Evolutionary conservation across 2,888 invertebrate genomes (phyloP), one percentile per base, ranked within the genome.

Genomic region (Uloborus plumipes): DNA sequence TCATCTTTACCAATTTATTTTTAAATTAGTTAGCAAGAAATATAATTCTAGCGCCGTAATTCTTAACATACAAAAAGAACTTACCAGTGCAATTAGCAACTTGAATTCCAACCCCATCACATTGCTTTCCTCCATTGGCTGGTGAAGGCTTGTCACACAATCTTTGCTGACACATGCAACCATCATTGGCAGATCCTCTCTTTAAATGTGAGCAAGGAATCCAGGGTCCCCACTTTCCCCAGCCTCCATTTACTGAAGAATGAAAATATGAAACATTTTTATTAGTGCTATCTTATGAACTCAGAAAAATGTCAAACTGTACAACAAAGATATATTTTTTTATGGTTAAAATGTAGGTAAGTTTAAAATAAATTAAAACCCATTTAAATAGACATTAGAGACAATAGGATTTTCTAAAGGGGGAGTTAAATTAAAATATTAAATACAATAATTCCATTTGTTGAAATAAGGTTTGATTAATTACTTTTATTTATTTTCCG

Each of bases 161-260:
- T 4, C 97, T 91, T 0, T 92, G 93, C 64, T 95, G 92, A 87
- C 97, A 97, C 88, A 93, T 89, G 87, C 97, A 97, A 87, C 90
- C 91, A 87, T 94, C 93, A 73, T 87, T 88, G 39, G 86, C 88
- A 2, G 90, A 91, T 70, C 87, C 87, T 53, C 86, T 87, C 18
- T 88, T 89, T 1, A 88, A 87, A 86, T 96, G 94, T 86, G 92
- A 91, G 88, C 97, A 98, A 0, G 91, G 89, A 85, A 91, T 91
- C 97, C 97, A 97, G 0, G 91, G 88, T 0, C 94, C 93, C 97
- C 97, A 97, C 0, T 92, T 91, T 7, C 95, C 94, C 96, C 96
- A 97, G 2, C 93, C 94, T 53, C 95, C 95, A 87, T 94, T 93
- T 62, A 94, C 93, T 92, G 87, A 0, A 61, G 26, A 59, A 31